phyloP scores from a whole-genome alignment of 1,140 invertebrate species.

The Phortica variegata region DNA sequence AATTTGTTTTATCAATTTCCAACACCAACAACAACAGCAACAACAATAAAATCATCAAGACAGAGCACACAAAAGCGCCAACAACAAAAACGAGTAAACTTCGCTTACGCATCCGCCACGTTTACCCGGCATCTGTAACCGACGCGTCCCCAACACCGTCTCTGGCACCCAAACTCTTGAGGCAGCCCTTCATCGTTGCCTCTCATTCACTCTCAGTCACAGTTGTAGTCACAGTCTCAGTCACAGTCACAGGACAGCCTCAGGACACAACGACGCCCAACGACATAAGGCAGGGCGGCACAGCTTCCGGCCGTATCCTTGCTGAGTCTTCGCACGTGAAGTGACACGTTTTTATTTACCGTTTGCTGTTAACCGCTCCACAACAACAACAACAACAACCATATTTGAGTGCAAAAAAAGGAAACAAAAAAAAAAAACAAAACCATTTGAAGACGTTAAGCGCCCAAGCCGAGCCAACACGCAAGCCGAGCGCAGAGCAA shows the following conservation, averaged over 20 bases:
- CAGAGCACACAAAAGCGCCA: conserved; percentile 40
- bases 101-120: conserved; percentile 38
- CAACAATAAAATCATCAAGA: conserved; percentile 27
- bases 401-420: too few relatives aligned
- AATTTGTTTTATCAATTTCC: conserved; percentile 57
- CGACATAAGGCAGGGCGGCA: conserved; percentile 6
- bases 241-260: conserved; percentile 5
- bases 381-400: conserved; percentile 12
- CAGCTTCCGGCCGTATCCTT: conserved; percentile 24
- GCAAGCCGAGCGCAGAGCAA: conserved; percentile 17
- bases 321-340: conserved; percentile 32
- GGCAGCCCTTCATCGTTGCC: conserved; percentile 14
- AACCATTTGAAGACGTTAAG: too few relatives aligned
- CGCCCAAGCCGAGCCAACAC: conserved; percentile 19
- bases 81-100: conserved; percentile 32
- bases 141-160: conserved; percentile 12
- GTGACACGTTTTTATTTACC: conserved; percentile 15
- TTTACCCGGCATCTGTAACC: conserved; percentile 12
- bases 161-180: too few relatives aligned
- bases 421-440: too few relatives aligned
- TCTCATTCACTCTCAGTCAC: conserved; percentile 2
- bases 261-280: conserved; percentile 21
- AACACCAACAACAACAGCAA: conserved; percentile 35
- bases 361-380: conserved; percentile 5
- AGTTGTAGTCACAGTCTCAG: not conserved